Evolutionary conservation across 2,113 vertebrate genomes (phyloP).

Genomic region (Dryoscopus gambensis): DNA sequence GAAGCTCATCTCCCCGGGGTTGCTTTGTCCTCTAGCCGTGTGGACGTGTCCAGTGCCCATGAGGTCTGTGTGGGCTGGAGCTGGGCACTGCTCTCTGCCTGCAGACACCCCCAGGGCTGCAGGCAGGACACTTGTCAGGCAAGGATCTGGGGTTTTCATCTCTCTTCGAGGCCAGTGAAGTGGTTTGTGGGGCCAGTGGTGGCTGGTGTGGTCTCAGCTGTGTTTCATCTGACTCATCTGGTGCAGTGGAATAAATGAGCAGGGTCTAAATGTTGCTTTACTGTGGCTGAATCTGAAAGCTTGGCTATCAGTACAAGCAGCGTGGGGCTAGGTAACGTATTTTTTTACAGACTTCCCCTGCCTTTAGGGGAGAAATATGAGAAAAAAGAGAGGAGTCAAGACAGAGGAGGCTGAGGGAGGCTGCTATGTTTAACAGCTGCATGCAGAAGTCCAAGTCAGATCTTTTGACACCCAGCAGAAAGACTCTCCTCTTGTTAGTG

Average conservation of each 20-base stretch:
- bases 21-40: background rate
- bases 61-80: background rate
- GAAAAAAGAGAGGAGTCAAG: background rate
- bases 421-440: background rate
- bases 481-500: background rate
- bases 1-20: background rate
- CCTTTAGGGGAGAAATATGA: background rate
- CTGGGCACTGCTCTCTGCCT: background rate
- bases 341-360: background rate
- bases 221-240: slow-evolving; percentile 41
- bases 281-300: slow-evolving; percentile 21
- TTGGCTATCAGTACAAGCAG: background rate
- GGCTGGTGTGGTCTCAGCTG: slow-evolving; percentile 38
- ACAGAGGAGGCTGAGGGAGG: background rate
- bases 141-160: background rate
- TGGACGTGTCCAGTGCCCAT: background rate
- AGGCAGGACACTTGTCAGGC: background rate
- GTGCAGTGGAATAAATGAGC: slow-evolving; percentile 35
- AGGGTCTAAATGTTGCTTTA: background rate
- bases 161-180: background rate
- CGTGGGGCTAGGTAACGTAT: background rate
- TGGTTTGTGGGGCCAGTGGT: background rate
- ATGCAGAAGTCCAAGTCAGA: background rate
- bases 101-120: background rate
- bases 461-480: background rate